Percentiles rank a stretch among this genome's conserved stretches.
Conservation (phyloP, 2,113 vertebrate species). For the Ginglymostoma cirratum region DNA sequence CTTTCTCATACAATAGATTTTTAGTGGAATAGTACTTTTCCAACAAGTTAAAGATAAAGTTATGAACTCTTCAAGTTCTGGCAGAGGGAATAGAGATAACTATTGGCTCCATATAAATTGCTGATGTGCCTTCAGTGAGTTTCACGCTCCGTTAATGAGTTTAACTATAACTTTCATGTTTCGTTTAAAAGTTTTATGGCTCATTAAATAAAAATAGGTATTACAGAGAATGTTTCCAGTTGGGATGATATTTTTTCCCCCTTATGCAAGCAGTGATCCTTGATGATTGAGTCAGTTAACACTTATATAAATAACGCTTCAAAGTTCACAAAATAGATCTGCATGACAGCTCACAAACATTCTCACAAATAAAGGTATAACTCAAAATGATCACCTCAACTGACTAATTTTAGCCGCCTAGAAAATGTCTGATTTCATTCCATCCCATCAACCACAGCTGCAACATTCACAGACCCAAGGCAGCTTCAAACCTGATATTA, state of each 20-base stretch:
- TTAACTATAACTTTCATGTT: slow-evolving; percentile 62
- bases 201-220: slow-evolving; percentile 73
- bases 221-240: slow-evolving; percentile 50
- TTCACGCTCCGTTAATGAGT: slow-evolving; percentile 74
- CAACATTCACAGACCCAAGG: not conserved
- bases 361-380: not conserved
- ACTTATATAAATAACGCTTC: not conserved
- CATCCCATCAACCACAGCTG: not conserved
- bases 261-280: not conserved
- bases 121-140: slow-evolving; percentile 51
- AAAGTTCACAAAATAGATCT: not conserved
- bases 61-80: not conserved
- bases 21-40: not conserved
- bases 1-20: not conserved
- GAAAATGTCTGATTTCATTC: not conserved
- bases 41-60: not conserved
- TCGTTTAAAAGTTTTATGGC: slow-evolving; percentile 64
- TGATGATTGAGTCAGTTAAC: not conserved
- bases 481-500: not conserved
- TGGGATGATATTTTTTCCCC: slow-evolving; percentile 45
- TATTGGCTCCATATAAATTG: not conserved
- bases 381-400: not conserved
- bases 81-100: not conserved
- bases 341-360: not conserved
- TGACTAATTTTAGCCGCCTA: not conserved